Evolutionary conservation across 2,888 invertebrate species (phyloP), one percentile per base, ranked within the genome.

Genomic region (Lithodes maja): DNA sequence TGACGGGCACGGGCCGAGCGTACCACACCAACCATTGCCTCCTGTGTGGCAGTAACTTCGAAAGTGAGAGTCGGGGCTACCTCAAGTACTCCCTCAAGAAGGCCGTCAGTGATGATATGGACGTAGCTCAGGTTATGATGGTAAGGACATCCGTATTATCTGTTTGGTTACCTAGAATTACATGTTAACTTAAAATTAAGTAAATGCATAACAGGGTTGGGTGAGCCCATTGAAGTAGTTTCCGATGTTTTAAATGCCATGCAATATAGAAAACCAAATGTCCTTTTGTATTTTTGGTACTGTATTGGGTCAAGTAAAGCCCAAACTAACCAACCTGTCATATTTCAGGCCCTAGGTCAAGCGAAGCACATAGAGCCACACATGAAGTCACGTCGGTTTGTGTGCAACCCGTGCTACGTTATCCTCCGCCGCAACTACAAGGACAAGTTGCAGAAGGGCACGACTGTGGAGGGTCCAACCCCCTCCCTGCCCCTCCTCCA

Each of bases 361-460:
- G 87, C 85, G 17, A 61, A 83, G 9, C 85, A 83, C 49, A 85
- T 90, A 71, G 85, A 71, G 9, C 86, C 83, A 1, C 83, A 86
- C 9, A 79, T 88, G 61, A 90, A 91, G 82, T 77, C 75, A 7
- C 90, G 87, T 50, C 77, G 91, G 17, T 91, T 86, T 77, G 79
- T 91, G 9, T 91, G 91, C 75, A 88, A 87, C 54, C 83, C 84
- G 5, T 91, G 91, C 68, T 91, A 83, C 75, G 68, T 87, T 71
- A 87, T 85, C 79, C 87, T 90, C 7, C 87, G 91, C 50, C 85
- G 91, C n/a, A 91, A 86, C 75, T 91, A 91, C 79, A 90, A 89
- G 68, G 74, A 89, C 81, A 90, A 83, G 86, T 77, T 69, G 49
- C 71, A 69, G 74, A 88, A 80, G 68, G 88, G 86, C 33, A 83